Evolutionary conservation across 2,888 invertebrate species (phyloP).

Genomic region (Eugnorisma glareosa): DNA sequence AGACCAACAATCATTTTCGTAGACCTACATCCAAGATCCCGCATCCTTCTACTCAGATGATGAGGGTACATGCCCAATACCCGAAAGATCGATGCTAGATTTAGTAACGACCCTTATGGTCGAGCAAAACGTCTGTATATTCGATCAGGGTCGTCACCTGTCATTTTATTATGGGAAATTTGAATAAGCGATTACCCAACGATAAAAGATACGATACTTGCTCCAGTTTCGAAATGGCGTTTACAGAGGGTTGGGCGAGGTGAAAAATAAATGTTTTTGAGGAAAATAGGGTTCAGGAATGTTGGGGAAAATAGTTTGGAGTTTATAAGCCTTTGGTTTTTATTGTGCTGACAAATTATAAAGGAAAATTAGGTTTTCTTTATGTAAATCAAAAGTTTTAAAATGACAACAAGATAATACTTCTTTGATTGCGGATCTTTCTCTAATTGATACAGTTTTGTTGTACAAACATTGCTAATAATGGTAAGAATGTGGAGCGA

Average conservation of each 20-base stretch:
- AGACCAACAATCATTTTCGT: slow-evolving; percentile 22
- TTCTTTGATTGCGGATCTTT: neutral
- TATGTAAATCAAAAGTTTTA: slow-evolving; percentile 1
- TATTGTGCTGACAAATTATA: neutral
- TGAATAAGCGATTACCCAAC: slow-evolving; percentile 70
- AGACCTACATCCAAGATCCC: slow-evolving; percentile 42
- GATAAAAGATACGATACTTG: slow-evolving; percentile 64
- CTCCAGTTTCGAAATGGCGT: slow-evolving; percentile 55
- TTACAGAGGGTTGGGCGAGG: slow-evolving; percentile 46
- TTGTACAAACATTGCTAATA: neutral
- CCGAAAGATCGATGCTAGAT: slow-evolving; percentile 71
- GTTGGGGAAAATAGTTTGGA: slow-evolving; percentile 19
- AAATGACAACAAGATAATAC: neutral
- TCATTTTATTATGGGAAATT: slow-evolving; percentile 70
- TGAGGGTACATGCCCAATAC: slow-evolving; percentile 68
- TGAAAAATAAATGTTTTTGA: slow-evolving; percentile 49
- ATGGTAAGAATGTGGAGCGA: neutral
- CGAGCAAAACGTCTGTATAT: slow-evolving; percentile 70
- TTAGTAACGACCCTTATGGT: slow-evolving; percentile 70
- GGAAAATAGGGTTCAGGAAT: slow-evolving; percentile 25
- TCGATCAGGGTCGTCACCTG: slow-evolving; percentile 71
- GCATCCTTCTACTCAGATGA: slow-evolving; percentile 58
- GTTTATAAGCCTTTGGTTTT: slow-evolving; percentile 13
- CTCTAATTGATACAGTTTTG: neutral
- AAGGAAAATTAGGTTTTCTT: neutral